phyloP scores from a whole-genome alignment of 1,140 invertebrate species.

The Mya arenaria region DNA sequence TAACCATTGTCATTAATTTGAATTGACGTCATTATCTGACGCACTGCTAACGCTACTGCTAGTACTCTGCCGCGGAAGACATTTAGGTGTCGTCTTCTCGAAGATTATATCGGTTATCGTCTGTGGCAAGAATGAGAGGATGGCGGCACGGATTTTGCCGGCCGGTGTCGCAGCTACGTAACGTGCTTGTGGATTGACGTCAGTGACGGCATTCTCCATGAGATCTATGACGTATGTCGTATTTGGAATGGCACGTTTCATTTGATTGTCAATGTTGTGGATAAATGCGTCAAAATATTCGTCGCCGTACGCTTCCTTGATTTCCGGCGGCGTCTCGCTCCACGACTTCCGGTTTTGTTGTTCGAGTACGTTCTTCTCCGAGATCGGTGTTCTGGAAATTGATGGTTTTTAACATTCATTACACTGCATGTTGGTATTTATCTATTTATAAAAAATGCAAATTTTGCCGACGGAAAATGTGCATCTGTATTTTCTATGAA shows the following conservation, averaged over 20 bases:
- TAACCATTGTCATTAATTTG: no score
- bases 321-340: constrained; percentile 74
- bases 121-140: constrained; percentile 80
- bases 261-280: constrained; percentile 64
- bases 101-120: constrained; percentile 79
- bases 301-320: constrained; percentile 75
- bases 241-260: constrained; percentile 72
- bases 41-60: constrained; percentile 16
- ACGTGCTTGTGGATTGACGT: constrained; percentile 63
- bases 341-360: constrained; percentile 73
- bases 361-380: constrained; percentile 67
- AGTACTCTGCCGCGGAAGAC: constrained; percentile 21
- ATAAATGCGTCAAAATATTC: constrained; percentile 76
- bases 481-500: no score
- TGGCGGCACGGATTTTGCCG: constrained; percentile 62
- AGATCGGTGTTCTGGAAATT: constrained; percentile 73
- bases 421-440: no score
- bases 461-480: no score
- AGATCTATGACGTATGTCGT: constrained; percentile 72
- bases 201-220: constrained; percentile 73
- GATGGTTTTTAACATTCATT: no score
- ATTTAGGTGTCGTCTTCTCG: constrained; percentile 33
- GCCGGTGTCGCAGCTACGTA: constrained; percentile 72
- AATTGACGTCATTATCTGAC: constrained; percentile 42
- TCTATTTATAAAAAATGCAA: no score